Conservation (phyloP, 2,113 vertebrate species). For the Dasyornis broadbenti region DNA sequence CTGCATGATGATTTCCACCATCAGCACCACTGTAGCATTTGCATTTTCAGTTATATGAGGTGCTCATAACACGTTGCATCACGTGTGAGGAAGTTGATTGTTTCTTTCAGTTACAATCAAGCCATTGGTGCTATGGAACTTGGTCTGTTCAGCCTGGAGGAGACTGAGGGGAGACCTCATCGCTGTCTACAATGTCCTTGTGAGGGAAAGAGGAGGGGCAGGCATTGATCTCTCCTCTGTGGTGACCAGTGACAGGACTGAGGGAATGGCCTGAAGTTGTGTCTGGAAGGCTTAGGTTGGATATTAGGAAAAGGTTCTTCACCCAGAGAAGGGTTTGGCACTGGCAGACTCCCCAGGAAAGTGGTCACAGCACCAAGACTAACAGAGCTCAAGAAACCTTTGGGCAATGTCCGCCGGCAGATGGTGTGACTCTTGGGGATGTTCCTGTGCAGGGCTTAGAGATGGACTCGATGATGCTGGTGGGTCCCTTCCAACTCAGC, state of each 20-base stretch:
- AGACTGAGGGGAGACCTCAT: not conserved
- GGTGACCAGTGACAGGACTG: not conserved
- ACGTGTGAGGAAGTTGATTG: not conserved
- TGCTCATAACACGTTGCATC: not conserved
- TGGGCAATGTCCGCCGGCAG: not conserved
- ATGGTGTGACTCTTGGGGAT: not conserved
- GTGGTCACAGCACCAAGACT: not conserved
- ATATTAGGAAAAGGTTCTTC: not conserved
- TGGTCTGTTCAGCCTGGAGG: not conserved
- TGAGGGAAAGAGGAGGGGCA: not conserved
- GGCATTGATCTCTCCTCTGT: not conserved
- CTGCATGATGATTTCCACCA: not conserved
- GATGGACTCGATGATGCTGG: not conserved
- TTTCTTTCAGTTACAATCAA: not conserved
- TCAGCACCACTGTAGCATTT: not conserved
- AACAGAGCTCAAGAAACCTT: not conserved
- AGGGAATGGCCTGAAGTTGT: not conserved
- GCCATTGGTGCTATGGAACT: not conserved
- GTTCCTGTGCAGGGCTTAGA: not conserved
- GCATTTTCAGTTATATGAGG: not conserved
- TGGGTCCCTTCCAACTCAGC: not conserved
- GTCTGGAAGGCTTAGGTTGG: not conserved
- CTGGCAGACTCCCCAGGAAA: not conserved
- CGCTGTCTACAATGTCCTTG: not conserved
- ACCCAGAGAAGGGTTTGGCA: not conserved